Evolutionary conservation across 1,140 invertebrate species (phyloP).

Genomic region (Rhagoletis pomonella): DNA sequence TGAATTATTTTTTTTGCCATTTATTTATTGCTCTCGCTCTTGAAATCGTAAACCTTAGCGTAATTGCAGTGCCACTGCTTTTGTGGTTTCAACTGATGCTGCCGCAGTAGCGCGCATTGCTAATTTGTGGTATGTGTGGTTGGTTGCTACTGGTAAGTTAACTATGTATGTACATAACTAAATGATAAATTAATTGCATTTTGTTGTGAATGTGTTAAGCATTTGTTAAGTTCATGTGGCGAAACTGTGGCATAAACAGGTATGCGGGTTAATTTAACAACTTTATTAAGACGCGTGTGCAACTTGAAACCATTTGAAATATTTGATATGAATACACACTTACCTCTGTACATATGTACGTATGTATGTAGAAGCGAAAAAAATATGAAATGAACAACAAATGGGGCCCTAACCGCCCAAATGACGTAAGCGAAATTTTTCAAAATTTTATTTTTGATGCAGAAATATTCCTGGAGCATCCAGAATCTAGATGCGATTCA

Average conservation of each 20-base stretch:
- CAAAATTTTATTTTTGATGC: too few relatives aligned
- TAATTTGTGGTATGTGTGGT: slow-evolving; percentile 15
- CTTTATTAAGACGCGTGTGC: not conserved
- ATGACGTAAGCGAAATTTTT: too few relatives aligned
- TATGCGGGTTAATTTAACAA: not conserved
- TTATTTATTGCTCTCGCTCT: slow-evolving; percentile 19
- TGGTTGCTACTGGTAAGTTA: not conserved
- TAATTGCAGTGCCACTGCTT: not conserved
- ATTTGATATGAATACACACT: not conserved
- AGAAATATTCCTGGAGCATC: too few relatives aligned
- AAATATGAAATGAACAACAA: too few relatives aligned
- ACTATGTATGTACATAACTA: not conserved
- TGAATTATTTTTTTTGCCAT: slow-evolving; percentile 20
- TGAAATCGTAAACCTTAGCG: not conserved
- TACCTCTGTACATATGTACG: too few relatives aligned
- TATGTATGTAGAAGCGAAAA: too few relatives aligned
- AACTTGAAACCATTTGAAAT: not conserved
- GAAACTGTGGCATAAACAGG: not conserved
- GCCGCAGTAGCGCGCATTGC: not conserved
- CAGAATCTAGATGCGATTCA: too few relatives aligned
- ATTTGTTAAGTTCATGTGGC: not conserved
- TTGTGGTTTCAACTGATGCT: slow-evolving; percentile 11
- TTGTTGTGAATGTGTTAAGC: not conserved
- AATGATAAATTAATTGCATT: not conserved
- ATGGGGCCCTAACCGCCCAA: too few relatives aligned